Evolutionary conservation across 2,113 vertebrate species (phyloP), one percentile per base, ranked within the genome.

Genomic region (Aspidoscelis tigris): DNA sequence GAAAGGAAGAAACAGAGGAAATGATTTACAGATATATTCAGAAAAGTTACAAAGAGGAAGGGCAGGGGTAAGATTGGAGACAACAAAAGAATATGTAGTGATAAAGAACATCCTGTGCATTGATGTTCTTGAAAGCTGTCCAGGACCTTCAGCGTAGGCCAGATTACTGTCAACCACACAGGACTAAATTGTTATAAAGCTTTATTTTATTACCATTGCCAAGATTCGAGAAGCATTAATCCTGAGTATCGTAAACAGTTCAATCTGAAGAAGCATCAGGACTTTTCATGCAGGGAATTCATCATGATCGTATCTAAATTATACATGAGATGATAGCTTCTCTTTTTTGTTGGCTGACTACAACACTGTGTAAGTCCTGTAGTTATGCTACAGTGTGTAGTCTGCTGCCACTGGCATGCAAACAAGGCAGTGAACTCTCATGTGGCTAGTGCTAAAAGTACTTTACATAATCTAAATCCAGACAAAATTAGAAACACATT

Each of bases 181-280:
- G 83, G 22, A 84, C 66, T 76, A 81, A 90, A 70, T 72, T 1
- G 1, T 89, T 90, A 81, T 44, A 87, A 41, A 73, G 82, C 61
- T 78, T 91, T 79, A 73, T 85, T 66, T 85, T 89, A 90, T 85
- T 87, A 88, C 68, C 81, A 89, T 81, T 44, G 85, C 71, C 85
- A 88, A 39, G 2, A 73, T 65, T 87, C 81, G 81, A 83, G 88
- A 92, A 91, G 90, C 89, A 83, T 90, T 88, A 84, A 88, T 75
- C 78, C 81, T 68, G 65, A 71, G 69, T 0, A 0, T 50, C 84
- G 66, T 87, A 92, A 93, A 90, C 85, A 91, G 85, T 47, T 53
- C 75, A 76, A 86, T 90, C 80, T 83, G 88, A 24, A 71, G 66
- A 20, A 43, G 22, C 75, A 71, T 91, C 65, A 55, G 58, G 50